Evolutionary conservation across 2,888 invertebrate genomes (phyloP), one percentile per base, ranked within the genome.

Genomic region (Brassicogethes aeneus): DNA sequence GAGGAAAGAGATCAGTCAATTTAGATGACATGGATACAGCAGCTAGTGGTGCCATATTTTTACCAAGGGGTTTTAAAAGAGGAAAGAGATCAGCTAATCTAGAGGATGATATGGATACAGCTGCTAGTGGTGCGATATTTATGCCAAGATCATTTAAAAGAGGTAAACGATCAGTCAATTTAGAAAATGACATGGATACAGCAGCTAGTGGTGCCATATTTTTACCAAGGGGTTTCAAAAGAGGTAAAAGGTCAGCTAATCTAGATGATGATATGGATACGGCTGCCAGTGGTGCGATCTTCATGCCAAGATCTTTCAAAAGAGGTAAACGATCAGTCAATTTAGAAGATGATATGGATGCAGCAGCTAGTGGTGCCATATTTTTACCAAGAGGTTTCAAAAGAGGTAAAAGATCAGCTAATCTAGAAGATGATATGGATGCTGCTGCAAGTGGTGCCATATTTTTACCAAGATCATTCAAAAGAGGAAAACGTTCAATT

Each of bases 381-480:
- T 48, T 47, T 15, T 30, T 47, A 16, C 48, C 48, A 31, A 38
- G 42, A 3, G 42, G 42, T 17, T 44, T 43, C 15, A 39, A 43
- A 36, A 37, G 45, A 39, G 41, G 45, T 12, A 48, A 40, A 34
- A 17, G 45, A 13, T 42, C 42, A 12, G n/a, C n/a, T n/a, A n/a
- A n/a, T n/a, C n/a, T n/a, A n/a, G n/a, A n/a, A n/a, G n/a, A n/a
- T 23, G 23, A 23, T 10, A 23, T 23, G 23, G 47, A 50, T 1
- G 36, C 42, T 8, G 50, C 47, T 15, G 43, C 43, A 33, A 44
- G 44, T 23, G 48, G 48, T 2, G 48, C 44, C 5, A 45, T 48
- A 15, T 50, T 50, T 29, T 36, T 50, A 2, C 50, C 50, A 2
- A 42, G 43, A 12, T 46, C 44, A 17, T 45, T 46, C 1, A 40